A percentile compares a stretch with the other conserved stretches of the same genome.
Conservation (phyloP, 2,797 vertebrate genomes). For the Pseudomugil tenellus region DNA sequence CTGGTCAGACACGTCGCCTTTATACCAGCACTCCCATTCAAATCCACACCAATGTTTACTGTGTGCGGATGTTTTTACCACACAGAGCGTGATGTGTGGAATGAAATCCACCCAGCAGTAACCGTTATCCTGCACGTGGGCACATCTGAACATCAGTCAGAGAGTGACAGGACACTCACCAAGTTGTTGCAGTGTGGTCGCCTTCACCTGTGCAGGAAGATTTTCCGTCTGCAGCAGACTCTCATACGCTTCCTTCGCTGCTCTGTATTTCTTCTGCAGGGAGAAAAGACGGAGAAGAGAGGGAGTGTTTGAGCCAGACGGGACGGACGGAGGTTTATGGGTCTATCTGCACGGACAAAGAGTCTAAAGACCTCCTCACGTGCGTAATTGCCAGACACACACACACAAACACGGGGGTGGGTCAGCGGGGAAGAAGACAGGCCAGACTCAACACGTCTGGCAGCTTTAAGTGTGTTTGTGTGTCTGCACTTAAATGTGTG, state of each 20-base stretch:
- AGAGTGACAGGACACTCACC: slow-evolving; percentile 83
- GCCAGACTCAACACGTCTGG: slow-evolving; percentile 76
- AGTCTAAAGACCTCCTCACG: slow-evolving; percentile 68
- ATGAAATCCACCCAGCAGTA: not conserved
- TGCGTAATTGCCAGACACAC: slow-evolving; percentile 61
- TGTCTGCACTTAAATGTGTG: slow-evolving; percentile 31
- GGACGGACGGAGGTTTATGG: slow-evolving; percentile 73
- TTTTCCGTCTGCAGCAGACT: slow-evolving; percentile 95
- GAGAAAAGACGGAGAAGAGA: slow-evolving; percentile 28
- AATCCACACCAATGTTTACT: not conserved
- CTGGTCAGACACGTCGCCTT: not conserved
- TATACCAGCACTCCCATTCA: not conserved
- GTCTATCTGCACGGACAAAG: slow-evolving; percentile 69
- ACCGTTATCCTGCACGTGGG: not conserved
- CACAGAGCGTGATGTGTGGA: too few species aligned
- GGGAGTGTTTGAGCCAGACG: slow-evolving; percentile 70
- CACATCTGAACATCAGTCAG: not conserved
- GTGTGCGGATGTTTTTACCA: not conserved
- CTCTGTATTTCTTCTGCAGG: slow-evolving; percentile 95
- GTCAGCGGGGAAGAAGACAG: slow-evolving; percentile 60
- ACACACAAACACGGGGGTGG: slow-evolving; percentile 62
- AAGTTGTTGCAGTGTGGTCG: slow-evolving; percentile 96
- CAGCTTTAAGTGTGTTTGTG: slow-evolving; percentile 32
- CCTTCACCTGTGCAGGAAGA: slow-evolving; percentile 98
- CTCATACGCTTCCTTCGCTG: slow-evolving; percentile 98